These are phyloP conservation scores for Donacobius atricapilla DNA, from an alignment of 2,113 vertebrate species.

Conservation along the genomic window DNA sequence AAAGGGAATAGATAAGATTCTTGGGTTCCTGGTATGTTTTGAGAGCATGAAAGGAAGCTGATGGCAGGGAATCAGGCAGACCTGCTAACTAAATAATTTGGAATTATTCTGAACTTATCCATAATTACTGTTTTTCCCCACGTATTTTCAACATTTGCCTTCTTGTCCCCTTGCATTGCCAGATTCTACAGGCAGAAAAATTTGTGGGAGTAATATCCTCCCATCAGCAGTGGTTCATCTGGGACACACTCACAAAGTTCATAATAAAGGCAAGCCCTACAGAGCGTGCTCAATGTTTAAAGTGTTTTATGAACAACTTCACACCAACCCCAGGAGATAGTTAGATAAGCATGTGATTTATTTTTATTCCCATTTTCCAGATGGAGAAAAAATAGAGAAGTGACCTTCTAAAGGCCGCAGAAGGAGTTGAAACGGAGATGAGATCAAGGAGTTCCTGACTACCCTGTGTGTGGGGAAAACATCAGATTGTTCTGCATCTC, in stretches of 20 bases:
- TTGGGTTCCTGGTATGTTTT: neutral
- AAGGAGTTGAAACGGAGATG: constrained; percentile 61
- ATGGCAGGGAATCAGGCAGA: neutral
- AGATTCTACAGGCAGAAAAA: constrained; percentile 57
- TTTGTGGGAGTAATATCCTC: constrained; percentile 65
- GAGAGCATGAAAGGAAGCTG: neutral
- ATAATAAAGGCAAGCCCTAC: constrained; percentile 65
- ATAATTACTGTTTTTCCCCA: neutral
- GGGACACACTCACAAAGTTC: constrained; percentile 65
- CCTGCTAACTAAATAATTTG: neutral
- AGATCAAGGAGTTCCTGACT: constrained; percentile 55
- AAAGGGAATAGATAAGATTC: neutral
- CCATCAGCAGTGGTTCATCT: constrained; percentile 56
- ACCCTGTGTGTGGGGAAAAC: constrained; percentile 3
- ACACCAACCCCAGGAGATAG: constrained; percentile 56
- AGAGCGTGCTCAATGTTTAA: constrained; percentile 62
- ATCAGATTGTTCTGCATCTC: constrained; percentile 46
- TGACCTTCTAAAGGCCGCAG: constrained; percentile 63
- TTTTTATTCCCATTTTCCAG: constrained; percentile 67
- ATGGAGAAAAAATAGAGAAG: constrained; percentile 54
- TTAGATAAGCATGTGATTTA: constrained; percentile 68
- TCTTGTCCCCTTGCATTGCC: neutral
- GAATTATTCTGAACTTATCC: neutral
- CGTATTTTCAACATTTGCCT: neutral
- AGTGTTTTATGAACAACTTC: constrained; percentile 70